These are phyloP conservation scores for Acanthosepion lycidas DNA, from an alignment of 2,888 invertebrate genomes.

Conservation along the genomic window DNA sequence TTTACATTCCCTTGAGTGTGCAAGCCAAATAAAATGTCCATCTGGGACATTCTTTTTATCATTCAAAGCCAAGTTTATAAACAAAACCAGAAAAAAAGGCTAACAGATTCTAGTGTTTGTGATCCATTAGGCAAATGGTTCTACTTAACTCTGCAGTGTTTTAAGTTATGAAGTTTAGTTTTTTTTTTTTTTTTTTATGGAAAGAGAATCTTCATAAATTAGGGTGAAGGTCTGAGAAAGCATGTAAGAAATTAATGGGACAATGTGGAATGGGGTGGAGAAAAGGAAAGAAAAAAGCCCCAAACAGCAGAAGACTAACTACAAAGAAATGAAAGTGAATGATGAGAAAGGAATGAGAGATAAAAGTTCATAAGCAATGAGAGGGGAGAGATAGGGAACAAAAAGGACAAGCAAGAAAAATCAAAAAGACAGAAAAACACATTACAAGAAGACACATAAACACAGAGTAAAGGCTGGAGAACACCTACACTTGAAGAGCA, in stretches of 20 bases:
- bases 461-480: too few species aligned
- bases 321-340: neutral
- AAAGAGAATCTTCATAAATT: neutral
- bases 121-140: constrained; percentile 22
- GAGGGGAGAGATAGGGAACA: neutral
- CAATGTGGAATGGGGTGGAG: neutral
- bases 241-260: neutral
- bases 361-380: neutral
- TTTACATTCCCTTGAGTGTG: neutral
- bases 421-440: neutral
- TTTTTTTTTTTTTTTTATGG: constrained; percentile 8
- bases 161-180: neutral
- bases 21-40: constrained; percentile 1
- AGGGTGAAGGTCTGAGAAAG: neutral
- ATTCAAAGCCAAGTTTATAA: neutral
- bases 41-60: neutral
- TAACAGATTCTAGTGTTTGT: neutral
- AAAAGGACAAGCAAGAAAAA: neutral
- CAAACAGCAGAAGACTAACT: neutral
- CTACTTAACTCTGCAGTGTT: neutral
- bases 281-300: neutral
- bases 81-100: neutral
- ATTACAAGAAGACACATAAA: neutral
- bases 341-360: neutral
- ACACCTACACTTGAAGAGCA: neutral